These are phyloP conservation scores for Centropyge bicolor DNA, from an alignment of 2,797 vertebrate genomes.

Conservation along the genomic window DNA sequence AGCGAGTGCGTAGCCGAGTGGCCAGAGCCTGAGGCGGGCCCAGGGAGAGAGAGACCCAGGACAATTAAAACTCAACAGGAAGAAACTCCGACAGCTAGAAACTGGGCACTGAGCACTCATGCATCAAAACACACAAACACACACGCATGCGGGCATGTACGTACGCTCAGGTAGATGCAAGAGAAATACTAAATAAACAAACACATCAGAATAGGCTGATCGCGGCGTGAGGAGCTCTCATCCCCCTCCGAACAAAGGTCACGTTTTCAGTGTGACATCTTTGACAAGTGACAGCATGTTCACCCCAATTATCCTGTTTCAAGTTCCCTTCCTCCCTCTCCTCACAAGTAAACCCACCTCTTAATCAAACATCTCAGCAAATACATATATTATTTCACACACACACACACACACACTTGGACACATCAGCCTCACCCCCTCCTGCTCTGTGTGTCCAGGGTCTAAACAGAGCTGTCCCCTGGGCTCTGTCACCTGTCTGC, in stretches of 20 bases:
- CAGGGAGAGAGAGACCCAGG: conserved; percentile 53
- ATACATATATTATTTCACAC: conserved; percentile 31
- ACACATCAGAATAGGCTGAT: conserved; percentile 34
- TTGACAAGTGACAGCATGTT: conserved; percentile 70
- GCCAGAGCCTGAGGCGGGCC: conserved; percentile 50
- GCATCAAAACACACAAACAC: conserved; percentile 49
- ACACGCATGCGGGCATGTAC: conserved; percentile 2
- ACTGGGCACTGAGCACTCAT: conserved; percentile 41
- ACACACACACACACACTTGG: conserved; percentile 3
- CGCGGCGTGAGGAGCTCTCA: conserved; percentile 57
- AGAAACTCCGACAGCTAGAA: conserved; percentile 41
- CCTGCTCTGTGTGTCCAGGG: conserved; percentile 39
- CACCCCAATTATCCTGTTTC: conserved; percentile 68
- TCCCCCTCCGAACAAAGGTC: conserved; percentile 62
- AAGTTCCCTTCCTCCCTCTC: conserved; percentile 28
- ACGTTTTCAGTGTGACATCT: conserved; percentile 61
- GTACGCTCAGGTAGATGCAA: conserved; percentile 17
- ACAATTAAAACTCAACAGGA: conserved; percentile 72
- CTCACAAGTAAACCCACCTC: conserved; percentile 39
- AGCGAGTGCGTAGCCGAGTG: conserved; percentile 33
- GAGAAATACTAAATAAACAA: not conserved
- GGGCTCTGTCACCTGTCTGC: conserved; percentile 74
- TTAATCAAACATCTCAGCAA: conserved; percentile 27
- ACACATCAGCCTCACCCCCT: conserved; percentile 1
- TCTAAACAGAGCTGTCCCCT: conserved; percentile 68